These are phyloP conservation scores for Marmota flaviventris DNA, from an alignment of 2,113 vertebrate genomes.

Conservation along the genomic window DNA sequence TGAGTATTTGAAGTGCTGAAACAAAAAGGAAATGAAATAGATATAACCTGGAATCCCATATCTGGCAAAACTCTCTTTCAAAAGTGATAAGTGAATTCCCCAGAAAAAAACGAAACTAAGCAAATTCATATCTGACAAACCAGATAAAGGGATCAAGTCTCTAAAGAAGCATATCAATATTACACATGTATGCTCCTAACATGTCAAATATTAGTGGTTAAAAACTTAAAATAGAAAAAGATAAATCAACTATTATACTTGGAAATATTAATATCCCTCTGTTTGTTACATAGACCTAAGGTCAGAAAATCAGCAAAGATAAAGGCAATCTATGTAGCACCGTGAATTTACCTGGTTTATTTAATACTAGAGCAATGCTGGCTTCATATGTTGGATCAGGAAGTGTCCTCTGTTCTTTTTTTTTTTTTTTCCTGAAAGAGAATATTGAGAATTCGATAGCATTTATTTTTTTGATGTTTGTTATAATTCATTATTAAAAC, in stretches of 20 bases:
- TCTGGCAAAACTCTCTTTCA: background rate
- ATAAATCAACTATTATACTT: background rate
- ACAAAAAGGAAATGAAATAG: background rate
- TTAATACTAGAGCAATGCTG: too few species aligned
- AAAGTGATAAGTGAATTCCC: background rate
- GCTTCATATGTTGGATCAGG: background rate
- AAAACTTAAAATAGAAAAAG: background rate
- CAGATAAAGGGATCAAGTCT: background rate
- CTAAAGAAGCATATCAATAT: background rate
- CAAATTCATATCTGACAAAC: background rate
- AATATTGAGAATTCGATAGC: background rate
- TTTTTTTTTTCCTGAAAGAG: background rate
- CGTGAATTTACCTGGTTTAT: background rate
- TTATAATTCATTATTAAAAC: background rate
- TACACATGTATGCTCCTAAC: background rate
- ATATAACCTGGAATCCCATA: background rate
- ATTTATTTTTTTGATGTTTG: background rate
- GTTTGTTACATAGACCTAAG: background rate
- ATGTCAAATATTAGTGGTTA: background rate
- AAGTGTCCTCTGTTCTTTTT: background rate
- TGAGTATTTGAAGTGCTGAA: background rate
- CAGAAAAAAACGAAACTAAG: background rate
- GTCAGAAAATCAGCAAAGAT: background rate
- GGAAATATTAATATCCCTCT: background rate
- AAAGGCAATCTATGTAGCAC: too few species aligned